Percentiles rank a stretch among this genome's conserved stretches.
These are phyloP conservation scores for Augochlorella aurata DNA, from an alignment of 2,888 invertebrate species.

Conservation along the genomic window DNA sequence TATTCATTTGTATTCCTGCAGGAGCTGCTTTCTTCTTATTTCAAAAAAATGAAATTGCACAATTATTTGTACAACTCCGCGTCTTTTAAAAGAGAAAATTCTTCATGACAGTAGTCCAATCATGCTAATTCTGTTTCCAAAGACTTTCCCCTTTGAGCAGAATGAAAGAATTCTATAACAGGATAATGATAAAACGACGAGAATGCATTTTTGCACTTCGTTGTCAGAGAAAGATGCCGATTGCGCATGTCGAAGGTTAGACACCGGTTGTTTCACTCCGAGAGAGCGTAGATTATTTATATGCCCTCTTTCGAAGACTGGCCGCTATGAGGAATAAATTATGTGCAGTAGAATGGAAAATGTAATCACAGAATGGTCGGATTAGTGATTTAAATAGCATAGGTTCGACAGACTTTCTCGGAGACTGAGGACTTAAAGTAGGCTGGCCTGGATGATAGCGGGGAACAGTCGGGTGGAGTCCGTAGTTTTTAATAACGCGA, in stretches of 20 bases:
- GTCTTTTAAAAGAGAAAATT: too few relatives aligned
- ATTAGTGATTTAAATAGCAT: neutral
- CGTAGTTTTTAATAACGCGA: slow-evolving; percentile 30
- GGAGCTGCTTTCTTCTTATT: too few relatives aligned
- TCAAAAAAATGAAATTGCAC: too few relatives aligned
- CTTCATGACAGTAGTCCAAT: too few relatives aligned
- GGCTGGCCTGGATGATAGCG: neutral
- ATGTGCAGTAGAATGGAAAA: neutral
- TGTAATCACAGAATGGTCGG: neutral
- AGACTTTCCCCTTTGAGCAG: neutral
- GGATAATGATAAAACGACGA: neutral
- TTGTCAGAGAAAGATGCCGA: neutral
- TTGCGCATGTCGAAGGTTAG: neutral
- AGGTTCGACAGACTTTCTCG: neutral
- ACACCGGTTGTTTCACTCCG: slow-evolving; percentile 3
- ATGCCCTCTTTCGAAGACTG: neutral
- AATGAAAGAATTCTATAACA: neutral
- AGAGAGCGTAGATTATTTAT: slow-evolving; percentile 23
- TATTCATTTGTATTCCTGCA: too few relatives aligned
- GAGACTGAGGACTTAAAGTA: neutral
- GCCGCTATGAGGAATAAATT: neutral
- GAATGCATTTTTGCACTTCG: neutral
- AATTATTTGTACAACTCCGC: too few relatives aligned
- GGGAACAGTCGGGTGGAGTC: neutral
- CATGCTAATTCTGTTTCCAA: neutral